These are phyloP conservation scores for Terrapene triunguis DNA, from an alignment of 2,113 vertebrate species.

Conservation along the genomic window DNA sequence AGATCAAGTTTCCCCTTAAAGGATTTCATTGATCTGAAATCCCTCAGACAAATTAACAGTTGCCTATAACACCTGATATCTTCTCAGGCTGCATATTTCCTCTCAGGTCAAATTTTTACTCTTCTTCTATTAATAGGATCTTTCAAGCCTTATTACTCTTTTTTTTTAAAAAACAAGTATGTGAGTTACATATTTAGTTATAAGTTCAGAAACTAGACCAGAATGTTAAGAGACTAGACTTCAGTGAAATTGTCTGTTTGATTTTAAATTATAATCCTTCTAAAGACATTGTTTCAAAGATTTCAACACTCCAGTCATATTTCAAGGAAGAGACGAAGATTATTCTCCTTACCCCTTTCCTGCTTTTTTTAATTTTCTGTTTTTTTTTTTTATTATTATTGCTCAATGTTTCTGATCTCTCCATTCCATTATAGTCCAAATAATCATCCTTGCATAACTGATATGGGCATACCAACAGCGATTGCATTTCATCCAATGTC, in stretches of 20 bases:
- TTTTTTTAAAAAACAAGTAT: slow-evolving; percentile 26
- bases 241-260: background rate
- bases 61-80: slow-evolving; percentile 47
- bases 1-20: background rate
- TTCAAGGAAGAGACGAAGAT: background rate
- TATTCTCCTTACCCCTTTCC: background rate
- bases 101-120: slow-evolving; percentile 42
- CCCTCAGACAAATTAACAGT: background rate
- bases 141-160: slow-evolving; percentile 31
- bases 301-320: background rate
- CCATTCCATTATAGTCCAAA: background rate
- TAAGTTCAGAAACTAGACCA: background rate
- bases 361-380: background rate
- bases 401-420: background rate
- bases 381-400: background rate
- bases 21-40: slow-evolving; percentile 27
- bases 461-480: slow-evolving; percentile 17
- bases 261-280: background rate
- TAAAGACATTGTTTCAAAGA: background rate
- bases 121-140: slow-evolving; percentile 34
- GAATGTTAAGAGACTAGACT: background rate
- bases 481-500: slow-evolving; percentile 15
- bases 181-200: background rate
- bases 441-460: background rate
- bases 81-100: background rate